Percentiles rank a stretch among this genome's conserved stretches.
Evolutionary conservation across 2,888 invertebrate genomes (phyloP).

Genomic region (Philaethria dido): DNA sequence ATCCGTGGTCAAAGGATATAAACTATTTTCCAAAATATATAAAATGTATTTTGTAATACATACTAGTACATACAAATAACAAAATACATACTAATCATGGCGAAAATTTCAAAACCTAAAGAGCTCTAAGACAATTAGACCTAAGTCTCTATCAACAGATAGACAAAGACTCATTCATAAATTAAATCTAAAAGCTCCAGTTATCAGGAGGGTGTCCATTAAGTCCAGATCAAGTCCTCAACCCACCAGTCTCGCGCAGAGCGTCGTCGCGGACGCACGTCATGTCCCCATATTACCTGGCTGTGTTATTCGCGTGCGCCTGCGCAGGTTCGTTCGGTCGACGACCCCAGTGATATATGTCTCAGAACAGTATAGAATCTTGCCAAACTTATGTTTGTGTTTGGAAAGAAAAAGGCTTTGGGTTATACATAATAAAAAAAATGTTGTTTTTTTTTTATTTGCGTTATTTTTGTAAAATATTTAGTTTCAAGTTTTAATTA

Average conservation of each 20-base stretch:
- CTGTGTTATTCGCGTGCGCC: slow-evolving; percentile 50
- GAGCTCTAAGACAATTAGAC: too few species aligned
- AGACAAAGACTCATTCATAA: slow-evolving; percentile 7
- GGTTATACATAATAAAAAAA: neutral
- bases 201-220: slow-evolving; percentile 15
- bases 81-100: too few species aligned
- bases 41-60: too few species aligned
- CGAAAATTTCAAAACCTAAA: too few species aligned
- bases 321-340: slow-evolving; percentile 63
- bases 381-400: slow-evolving; percentile 21
- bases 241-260: slow-evolving; percentile 49
- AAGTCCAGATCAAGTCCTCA: slow-evolving; percentile 21
- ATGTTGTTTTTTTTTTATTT: neutral
- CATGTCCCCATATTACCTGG: slow-evolving; percentile 47
- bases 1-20: too few species aligned
- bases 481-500: neutral
- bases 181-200: slow-evolving; percentile 17
- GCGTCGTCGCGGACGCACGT: slow-evolving; percentile 54
- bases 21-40: too few species aligned
- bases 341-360: slow-evolving; percentile 73
- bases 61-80: too few species aligned
- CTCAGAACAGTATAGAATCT: slow-evolving; percentile 25
- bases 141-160: neutral
- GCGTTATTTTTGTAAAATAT: neutral
- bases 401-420: slow-evolving; percentile 11